phyloP scores from a whole-genome alignment of 2,888 invertebrate species.

The Brachylomia viminalis region DNA sequence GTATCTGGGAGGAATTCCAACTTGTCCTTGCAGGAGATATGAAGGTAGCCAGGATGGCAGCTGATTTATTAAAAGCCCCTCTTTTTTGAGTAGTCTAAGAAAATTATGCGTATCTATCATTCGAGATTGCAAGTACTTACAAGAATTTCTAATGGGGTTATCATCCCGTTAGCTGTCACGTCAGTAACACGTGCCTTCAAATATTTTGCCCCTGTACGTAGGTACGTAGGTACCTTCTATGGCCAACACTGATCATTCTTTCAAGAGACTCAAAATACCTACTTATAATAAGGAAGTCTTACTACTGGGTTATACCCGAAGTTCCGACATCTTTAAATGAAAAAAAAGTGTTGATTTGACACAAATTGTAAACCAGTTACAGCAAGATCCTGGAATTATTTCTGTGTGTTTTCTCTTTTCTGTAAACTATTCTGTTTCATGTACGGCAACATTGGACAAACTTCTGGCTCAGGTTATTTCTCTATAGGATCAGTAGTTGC shows the following conservation, averaged over 20 bases:
- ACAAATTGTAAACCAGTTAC: background rate
- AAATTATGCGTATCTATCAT: background rate
- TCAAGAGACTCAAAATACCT: background rate
- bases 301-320: background rate
- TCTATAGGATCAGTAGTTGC: conserved; percentile 49
- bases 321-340: background rate
- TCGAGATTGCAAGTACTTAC: background rate
- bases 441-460: conserved; percentile 62
- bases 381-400: conserved; percentile 1
- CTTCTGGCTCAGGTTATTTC: conserved; percentile 59
- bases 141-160: background rate
- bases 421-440: conserved; percentile 63
- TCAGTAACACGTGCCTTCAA: background rate
- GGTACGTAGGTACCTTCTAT: no score
- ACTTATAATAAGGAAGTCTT: background rate
- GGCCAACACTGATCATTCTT: background rate
- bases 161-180: background rate
- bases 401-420: conserved; percentile 48
- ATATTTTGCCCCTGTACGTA: no score
- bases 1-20: conserved; percentile 68
- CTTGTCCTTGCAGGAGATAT: background rate
- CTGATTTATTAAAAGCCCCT: background rate
- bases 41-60: no score
- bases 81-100: background rate
- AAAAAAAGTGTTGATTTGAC: background rate